Evolutionary conservation across 2,888 invertebrate species (phyloP), one percentile per base, ranked within the genome.

Genomic region (Lycophotia porphyrea): DNA sequence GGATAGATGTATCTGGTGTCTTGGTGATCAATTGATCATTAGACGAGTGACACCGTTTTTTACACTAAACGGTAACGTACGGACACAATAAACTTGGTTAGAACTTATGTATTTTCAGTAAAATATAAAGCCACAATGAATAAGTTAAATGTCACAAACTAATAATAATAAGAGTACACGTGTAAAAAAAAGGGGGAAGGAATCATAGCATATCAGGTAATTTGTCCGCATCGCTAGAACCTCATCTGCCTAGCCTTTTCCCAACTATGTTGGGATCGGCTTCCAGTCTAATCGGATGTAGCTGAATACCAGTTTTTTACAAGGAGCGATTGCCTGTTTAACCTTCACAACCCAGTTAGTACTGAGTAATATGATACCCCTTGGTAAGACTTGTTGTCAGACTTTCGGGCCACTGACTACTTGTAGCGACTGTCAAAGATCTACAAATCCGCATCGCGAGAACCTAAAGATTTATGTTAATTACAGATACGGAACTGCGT

Each of bases 11-110:
- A n/a, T 65, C 47, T 60, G 31, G 15, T 27, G 27, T 55, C 66
- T 24, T 9, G 47, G 44, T 61, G 36, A 36, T 52, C 36, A 81
- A 73, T 52, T 61, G 36, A 36, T 52, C 36, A 81, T 80, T 73
- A 60, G 42, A 66, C 27, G 11, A 21, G 2, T 5, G 44, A n/a
- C 44, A 31, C 15, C 5, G 36, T 60, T n/a, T 31, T 52, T 60
- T 34, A 11, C n/a, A 47, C 15, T 24, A 47, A 64, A 47, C 1
- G 5, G 36, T 18, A 24, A 58, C 27, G 7, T n/a, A 36, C 9
- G 24, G 24, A 3, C n/a, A n/a, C 2, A 34, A 60, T 21, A 8
- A 58, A 55, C 5, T 60, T 34, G 21, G 21, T 34, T 4, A 8
- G 58, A 21, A 21, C 21, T 1, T 31, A 34, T 55, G 5, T 27